Evolutionary conservation across 2,888 invertebrate species (phyloP).

Genomic region (Melieria picta): DNA sequence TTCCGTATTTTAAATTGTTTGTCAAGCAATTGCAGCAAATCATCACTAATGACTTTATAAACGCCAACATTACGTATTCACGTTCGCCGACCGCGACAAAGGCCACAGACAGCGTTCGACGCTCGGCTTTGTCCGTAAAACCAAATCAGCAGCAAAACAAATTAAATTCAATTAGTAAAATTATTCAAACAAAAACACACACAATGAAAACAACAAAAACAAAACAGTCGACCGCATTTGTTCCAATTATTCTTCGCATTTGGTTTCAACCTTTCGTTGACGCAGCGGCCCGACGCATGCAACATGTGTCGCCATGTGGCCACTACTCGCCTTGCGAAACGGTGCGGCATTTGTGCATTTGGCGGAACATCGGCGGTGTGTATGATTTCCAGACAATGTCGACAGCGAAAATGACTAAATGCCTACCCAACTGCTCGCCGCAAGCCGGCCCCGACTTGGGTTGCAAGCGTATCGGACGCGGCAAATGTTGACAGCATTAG

Average conservation of each 20-base stretch:
- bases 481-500: no score
- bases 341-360: no score
- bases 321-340: no score
- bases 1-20: conserved; percentile 6
- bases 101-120: no score
- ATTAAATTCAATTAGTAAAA: conserved; percentile 45
- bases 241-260: conserved; percentile 29
- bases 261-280: conserved; percentile 16
- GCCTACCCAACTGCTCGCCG: no score
- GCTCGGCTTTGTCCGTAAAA: neutral
- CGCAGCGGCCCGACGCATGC: conserved; percentile 14
- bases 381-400: no score
- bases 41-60: conserved; percentile 35
- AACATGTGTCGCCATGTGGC: neutral
- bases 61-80: neutral
- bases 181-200: conserved; percentile 26
- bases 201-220: conserved; percentile 25
- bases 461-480: no score
- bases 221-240: conserved; percentile 20
- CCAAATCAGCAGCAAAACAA: conserved; percentile 28
- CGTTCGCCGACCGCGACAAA: neutral
- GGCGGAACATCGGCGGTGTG: no score
- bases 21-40: conserved; percentile 39
- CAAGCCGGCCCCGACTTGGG: no score
- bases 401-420: no score